A percentile compares a stretch with the other conserved stretches of the same genome.
These are phyloP conservation scores for Poeciliopsis occidentalis DNA, from an alignment of 2,113 vertebrate genomes.

Conservation along the genomic window DNA sequence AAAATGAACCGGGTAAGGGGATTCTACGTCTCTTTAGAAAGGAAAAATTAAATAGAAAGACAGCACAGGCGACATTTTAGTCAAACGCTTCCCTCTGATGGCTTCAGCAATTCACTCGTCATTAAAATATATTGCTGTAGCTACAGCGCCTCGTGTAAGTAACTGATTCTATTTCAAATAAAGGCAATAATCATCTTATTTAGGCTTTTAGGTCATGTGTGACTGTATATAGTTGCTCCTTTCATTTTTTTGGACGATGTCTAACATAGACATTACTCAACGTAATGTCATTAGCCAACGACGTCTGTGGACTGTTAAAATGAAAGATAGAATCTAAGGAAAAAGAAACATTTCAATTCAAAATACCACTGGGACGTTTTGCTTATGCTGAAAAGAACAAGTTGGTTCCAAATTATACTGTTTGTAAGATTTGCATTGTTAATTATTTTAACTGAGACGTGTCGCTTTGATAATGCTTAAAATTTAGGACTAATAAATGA, in stretches of 20 bases:
- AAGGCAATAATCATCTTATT: too few relatives aligned
- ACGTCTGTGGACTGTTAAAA: neutral
- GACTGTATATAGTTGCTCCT: slow-evolving; percentile 10
- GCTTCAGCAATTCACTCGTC: neutral
- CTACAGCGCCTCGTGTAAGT: neutral
- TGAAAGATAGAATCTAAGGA: neutral
- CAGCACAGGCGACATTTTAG: neutral
- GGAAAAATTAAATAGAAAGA: neutral
- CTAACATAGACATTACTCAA: neutral
- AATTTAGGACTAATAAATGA: too few relatives aligned
- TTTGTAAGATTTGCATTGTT: too few relatives aligned
- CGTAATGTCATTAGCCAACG: neutral
- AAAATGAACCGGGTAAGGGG: slow-evolving; percentile 4
- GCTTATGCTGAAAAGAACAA: neutral
- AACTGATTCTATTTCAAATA: neutral
- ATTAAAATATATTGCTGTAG: neutral
- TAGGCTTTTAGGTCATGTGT: neutral
- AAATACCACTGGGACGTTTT: neutral
- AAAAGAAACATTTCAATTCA: neutral
- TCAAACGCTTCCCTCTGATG: neutral
- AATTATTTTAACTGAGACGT: too few relatives aligned
- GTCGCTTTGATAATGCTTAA: too few relatives aligned
- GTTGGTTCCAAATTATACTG: neutral
- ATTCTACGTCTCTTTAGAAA: neutral
- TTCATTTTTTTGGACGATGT: neutral